Base-by-base conservation (phyloP, 2,888 invertebrate species). In the Leptarthrus brevirostris region DNA sequence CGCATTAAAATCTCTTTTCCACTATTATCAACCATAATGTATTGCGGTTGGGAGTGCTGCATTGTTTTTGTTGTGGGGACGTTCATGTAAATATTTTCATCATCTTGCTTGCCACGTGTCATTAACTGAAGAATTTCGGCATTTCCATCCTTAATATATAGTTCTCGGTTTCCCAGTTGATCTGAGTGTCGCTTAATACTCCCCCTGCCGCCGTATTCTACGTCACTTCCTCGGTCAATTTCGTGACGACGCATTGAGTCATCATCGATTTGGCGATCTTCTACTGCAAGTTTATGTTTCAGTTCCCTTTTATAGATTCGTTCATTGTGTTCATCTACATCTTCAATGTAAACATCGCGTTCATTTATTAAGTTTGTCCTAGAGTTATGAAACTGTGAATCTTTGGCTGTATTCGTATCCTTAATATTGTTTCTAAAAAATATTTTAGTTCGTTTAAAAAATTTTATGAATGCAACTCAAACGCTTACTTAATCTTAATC, bases 1-100 rank as follows among this genome's bases (percentile, higher is more conserved):
- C 92, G 89, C 89, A 95, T 91, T 2, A 95, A 85, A 77, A 94
- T 90, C 81, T 94, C 93, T 86, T 95, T 95, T 0, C 94, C 95
- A 1, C 94, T 94, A 79, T 91, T 92, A 78, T 92, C 91, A 12
- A 91, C 89, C 79, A 90, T 89, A 54, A 90, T 87, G 52, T 89
- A 86, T 76, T 90, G 90, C 3, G 88, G 88, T 77, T 88, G 88
- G 44, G 88, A 87, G 8, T 73, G 75, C 1, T 88, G 86, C 30
- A 88, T 88, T 77, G 89, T 86, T 14, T 84, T 84, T 79, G 87
- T 86, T 20, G 85, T 76, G 1, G 88, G 87, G 47, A 89, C 84
- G 80, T 90, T 88, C 4, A 88, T 87, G 79, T 90, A 88, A 30
- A 85, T 82, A 58, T 88, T 87, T 78, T 90, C 89, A 77, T 91